Evolutionary conservation across 2,797 vertebrate genomes (phyloP).

Genomic region (Pseudomugil gertrudae): DNA sequence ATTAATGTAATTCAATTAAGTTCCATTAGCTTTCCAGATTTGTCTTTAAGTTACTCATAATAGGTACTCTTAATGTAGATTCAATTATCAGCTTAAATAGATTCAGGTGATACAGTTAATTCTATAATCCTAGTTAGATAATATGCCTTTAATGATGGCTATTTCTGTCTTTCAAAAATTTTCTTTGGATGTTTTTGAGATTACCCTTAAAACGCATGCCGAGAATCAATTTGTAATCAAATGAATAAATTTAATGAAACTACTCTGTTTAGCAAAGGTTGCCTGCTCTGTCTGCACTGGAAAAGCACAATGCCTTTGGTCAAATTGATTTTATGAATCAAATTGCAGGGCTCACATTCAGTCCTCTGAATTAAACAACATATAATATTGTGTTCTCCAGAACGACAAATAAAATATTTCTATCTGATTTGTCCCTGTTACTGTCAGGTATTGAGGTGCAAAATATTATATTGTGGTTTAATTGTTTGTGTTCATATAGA

Average conservation of each 20-base stretch:
- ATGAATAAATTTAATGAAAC: not conserved
- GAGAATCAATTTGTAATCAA: not conserved
- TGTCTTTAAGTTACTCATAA: constrained; percentile 47
- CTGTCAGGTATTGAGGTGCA: not conserved
- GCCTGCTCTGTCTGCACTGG: not conserved
- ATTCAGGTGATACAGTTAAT: constrained; percentile 21
- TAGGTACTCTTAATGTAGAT: constrained; percentile 43
- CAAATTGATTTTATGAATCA: not conserved
- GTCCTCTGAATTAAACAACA: constrained; percentile 3
- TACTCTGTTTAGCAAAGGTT: not conserved
- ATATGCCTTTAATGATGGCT: not conserved
- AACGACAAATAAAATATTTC: not conserved
- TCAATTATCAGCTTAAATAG: constrained; percentile 31
- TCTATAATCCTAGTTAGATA: constrained; percentile 2
- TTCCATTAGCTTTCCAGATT: constrained; percentile 52
- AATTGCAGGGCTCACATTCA: not conserved
- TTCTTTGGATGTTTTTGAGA: not conserved
- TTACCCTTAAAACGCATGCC: not conserved
- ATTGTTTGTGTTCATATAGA: not conserved
- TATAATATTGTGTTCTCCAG: not conserved
- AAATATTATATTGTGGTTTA: not conserved
- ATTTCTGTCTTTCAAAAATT: not conserved
- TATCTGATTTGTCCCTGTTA: not conserved
- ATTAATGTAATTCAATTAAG: constrained; percentile 73
- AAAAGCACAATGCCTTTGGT: not conserved